Evolutionary conservation across 2,888 invertebrate species (phyloP).

Genomic region (Sclerodermus sp.): DNA sequence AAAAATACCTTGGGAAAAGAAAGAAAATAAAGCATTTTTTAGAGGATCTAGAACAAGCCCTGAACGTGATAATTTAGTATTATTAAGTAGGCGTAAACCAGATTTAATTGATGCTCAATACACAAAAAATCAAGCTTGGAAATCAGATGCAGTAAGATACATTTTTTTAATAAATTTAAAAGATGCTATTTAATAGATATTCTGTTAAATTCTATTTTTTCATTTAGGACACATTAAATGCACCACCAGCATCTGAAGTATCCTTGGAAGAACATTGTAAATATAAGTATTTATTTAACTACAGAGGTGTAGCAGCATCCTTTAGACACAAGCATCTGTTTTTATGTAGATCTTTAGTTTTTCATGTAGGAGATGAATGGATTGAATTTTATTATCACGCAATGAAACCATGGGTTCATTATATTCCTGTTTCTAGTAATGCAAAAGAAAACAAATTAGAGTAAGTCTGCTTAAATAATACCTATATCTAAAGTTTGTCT

Average conservation of each 20-base stretch:
- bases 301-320: constrained; percentile 95
- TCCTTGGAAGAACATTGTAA: constrained; percentile 89
- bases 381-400: constrained; percentile 91
- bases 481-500: background rate
- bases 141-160: constrained; percentile 73
- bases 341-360: constrained; percentile 87
- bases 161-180: constrained; percentile 20
- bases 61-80: constrained; percentile 85
- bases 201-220: background rate
- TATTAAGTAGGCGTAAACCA: constrained; percentile 75
- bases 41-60: constrained; percentile 91
- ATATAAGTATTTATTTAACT: constrained; percentile 94
- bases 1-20: constrained; percentile 75
- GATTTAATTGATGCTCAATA: constrained; percentile 88
- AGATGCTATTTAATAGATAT: background rate
- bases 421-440: constrained; percentile 77
- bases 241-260: constrained; percentile 82
- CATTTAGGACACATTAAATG: constrained; percentile 80
- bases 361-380: constrained; percentile 95
- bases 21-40: constrained; percentile 77
- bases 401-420: constrained; percentile 94
- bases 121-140: constrained; percentile 99
- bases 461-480: constrained; percentile 42
- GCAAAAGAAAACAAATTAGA: constrained; percentile 71
- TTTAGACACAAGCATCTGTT: constrained; percentile 96